These are phyloP conservation scores for Lagria hirta DNA, from an alignment of 2,888 invertebrate species.

Conservation along the genomic window DNA sequence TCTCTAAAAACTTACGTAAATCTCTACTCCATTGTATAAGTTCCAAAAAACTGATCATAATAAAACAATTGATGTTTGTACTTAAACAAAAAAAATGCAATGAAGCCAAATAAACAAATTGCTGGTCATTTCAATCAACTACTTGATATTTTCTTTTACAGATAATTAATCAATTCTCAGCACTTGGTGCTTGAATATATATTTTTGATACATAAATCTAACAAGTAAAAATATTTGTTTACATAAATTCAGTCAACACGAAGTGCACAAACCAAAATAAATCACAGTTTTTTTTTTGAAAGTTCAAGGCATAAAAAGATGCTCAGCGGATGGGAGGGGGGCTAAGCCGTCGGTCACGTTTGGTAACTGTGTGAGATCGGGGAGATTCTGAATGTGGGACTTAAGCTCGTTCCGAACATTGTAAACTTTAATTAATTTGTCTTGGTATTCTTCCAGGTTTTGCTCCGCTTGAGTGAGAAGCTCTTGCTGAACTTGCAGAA, in stretches of 20 bases:
- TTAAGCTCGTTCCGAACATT: conserved; percentile 85
- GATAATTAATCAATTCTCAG: too few relatives aligned
- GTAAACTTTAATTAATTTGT: conserved; percentile 84
- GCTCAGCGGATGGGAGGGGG: conserved; percentile 92
- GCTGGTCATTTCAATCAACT: too few relatives aligned
- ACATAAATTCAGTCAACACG: conserved; percentile 14
- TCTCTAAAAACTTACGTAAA: too few relatives aligned
- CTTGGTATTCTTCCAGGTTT: conserved; percentile 87
- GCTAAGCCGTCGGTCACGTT: conserved; percentile 91
- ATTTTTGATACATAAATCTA: too few relatives aligned
- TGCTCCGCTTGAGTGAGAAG: conserved; percentile 83
- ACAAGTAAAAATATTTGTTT: too few relatives aligned
- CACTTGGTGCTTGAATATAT: conserved; percentile 18
- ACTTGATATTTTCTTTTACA: too few relatives aligned
- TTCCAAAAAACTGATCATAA: too few relatives aligned
- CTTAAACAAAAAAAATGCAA: too few relatives aligned
- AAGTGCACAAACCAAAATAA: conserved; percentile 11
- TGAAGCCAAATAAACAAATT: too few relatives aligned
- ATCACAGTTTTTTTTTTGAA: conserved; percentile 18
- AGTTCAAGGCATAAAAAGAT: conserved; percentile 72
- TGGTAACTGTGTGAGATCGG: conserved; percentile 88
- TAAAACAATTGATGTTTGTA: too few relatives aligned
- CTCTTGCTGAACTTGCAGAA: conserved; percentile 83
- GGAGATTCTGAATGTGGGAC: conserved; percentile 90
- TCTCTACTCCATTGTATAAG: too few relatives aligned